Evolutionary conservation across 2,888 invertebrate species (phyloP), one percentile per base, ranked within the genome.

Genomic region (Allophyes oxyacanthae): DNA sequence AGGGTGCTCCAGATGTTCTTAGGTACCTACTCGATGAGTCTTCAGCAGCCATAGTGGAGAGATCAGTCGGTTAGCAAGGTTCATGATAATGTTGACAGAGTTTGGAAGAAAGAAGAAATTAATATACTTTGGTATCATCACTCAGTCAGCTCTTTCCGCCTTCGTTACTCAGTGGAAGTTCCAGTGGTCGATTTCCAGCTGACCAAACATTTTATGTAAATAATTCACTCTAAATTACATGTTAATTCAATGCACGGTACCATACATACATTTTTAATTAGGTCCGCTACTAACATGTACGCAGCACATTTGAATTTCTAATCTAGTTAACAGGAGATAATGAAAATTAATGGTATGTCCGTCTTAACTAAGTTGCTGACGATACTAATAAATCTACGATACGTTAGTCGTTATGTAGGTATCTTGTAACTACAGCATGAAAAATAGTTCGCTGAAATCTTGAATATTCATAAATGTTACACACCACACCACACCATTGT

Each of bases 231-330:
- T 48, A 30, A 63, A 32, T n/a, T 40, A 20, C 28, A 42, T 43
- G 14, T 13, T 54, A 49, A 41, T 44, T 20, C 26, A 41, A 25
- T 36, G 33, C 46, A 43, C n/a, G 11, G n/a, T 30, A 48, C 40
- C 36, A 34, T 40, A 9, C 38, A 45, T 63, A 32, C 38, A 58
- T 55, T 54, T 57, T 52, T 51, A 52, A 63, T 64, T 11, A 64
- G 15, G n/a, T 33, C 30, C 10, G 15, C 15, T 26, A 20, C n/a
- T 8, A 32, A 28, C 15, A 34, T 43, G 9, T 33, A n/a, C n/a
- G 32, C 6, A 9, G 14, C n/a, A 50, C 37, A 69, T 69, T 64
- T 54, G 53, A 64, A 64, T 65, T 64, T 54, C 46, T 60, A 65
- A 70, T 60, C 37, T 34, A 49, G 28, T 44, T 36, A 49, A 32